Evolutionary conservation across 2,888 invertebrate species (phyloP).

Genomic region (Cephus rjabovi): DNA sequence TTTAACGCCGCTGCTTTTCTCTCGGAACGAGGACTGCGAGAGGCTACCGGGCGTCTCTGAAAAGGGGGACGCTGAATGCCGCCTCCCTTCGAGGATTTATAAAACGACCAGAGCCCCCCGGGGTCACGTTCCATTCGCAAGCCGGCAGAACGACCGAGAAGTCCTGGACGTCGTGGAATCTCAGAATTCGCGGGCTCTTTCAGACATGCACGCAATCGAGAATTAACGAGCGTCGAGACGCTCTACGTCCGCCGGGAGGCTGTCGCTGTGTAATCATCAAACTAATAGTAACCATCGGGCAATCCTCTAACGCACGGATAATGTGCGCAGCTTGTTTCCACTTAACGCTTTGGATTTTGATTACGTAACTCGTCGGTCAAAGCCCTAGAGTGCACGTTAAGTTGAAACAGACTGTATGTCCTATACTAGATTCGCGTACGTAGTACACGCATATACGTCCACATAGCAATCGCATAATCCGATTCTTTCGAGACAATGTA

Average conservation of each 20-base stretch:
- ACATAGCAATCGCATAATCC: too few relatives aligned
- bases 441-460: not conserved
- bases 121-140: not conserved
- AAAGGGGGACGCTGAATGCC: not conserved
- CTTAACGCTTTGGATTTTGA: not conserved
- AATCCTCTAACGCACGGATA: not conserved
- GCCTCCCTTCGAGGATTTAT: not conserved
- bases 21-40: not conserved
- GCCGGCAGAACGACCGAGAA: not conserved
- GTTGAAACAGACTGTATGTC: not conserved
- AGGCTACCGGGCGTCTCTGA: not conserved
- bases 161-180: not conserved
- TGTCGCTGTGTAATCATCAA: not conserved
- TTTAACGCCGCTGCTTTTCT: not conserved
- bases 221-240: conserved; percentile 3
- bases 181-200: not conserved
- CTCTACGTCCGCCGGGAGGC: not conserved
- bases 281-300: not conserved
- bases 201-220: not conserved
- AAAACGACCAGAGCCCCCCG: not conserved
- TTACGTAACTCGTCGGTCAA: not conserved
- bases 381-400: not conserved
- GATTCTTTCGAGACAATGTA: not conserved
- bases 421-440: not conserved
- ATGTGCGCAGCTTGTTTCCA: not conserved